phyloP scores from a whole-genome alignment of 2,113 vertebrate genomes.

The Junco hyemalis region DNA sequence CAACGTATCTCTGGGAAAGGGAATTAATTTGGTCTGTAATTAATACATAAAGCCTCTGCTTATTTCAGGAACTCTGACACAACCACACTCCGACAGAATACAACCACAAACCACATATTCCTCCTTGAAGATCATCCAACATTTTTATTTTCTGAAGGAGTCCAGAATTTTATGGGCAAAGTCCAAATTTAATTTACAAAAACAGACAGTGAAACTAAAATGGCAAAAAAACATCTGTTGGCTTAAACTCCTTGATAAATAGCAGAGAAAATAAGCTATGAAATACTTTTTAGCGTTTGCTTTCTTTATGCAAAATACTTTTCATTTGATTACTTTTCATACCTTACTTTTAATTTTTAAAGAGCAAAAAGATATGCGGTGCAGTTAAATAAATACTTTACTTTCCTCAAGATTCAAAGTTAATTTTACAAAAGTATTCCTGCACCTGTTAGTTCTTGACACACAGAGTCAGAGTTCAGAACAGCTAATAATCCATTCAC shows the following conservation, averaged over 20 bases:
- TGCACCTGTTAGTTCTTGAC: background rate
- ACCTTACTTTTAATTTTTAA: background rate
- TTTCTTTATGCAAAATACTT: background rate
- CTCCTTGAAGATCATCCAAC: background rate
- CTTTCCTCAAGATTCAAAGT: background rate
- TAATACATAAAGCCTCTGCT: background rate
- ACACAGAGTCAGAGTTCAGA: background rate
- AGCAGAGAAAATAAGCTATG: background rate
- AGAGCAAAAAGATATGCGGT: background rate
- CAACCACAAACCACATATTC: background rate
- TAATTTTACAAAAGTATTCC: background rate
- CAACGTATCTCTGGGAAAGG: background rate
- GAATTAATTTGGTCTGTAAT: background rate
- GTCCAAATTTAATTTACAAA: background rate
- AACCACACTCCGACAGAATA: background rate
- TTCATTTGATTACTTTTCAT: background rate
- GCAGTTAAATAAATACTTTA: background rate
- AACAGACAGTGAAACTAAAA: background rate
- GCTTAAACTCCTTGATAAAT: background rate
- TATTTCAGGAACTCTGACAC: background rate
- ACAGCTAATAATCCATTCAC: background rate
- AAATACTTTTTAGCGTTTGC: background rate
- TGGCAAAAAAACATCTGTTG: background rate
- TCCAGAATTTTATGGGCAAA: slow-evolving; percentile 1
- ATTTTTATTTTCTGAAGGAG: background rate